These are phyloP conservation scores for Patagioenas fasciata DNA, from an alignment of 2,113 vertebrate genomes.

Conservation along the genomic window DNA sequence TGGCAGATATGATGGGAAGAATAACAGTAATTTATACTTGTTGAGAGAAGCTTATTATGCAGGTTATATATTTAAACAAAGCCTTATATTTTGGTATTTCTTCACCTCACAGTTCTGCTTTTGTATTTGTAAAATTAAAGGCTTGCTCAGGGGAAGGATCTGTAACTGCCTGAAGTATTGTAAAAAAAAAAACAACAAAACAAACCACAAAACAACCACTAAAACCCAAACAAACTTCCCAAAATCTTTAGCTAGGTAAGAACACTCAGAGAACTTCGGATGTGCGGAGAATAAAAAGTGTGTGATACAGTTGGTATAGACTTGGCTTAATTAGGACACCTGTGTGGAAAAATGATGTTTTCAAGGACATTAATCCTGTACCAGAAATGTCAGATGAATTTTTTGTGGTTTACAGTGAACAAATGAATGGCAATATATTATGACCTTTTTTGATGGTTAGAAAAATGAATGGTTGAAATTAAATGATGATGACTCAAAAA, in stretches of 20 bases:
- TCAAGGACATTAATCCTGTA: not conserved
- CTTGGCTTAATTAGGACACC: not conserved
- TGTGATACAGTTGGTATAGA: not conserved
- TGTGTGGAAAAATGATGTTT: not conserved
- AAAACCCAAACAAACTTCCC: not conserved
- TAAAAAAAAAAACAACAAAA: not conserved
- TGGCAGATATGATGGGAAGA: not conserved
- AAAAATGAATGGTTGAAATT: not conserved
- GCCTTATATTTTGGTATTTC: not conserved
- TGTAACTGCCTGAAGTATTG: not conserved
- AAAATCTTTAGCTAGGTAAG: not conserved
- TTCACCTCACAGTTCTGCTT: not conserved
- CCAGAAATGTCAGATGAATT: not conserved
- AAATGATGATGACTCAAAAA: not conserved
- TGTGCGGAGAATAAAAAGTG: not conserved
- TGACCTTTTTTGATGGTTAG: not conserved
- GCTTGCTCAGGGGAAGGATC: not conserved
- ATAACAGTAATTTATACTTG: not conserved
- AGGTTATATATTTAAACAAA: not conserved
- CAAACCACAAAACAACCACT: too few species aligned
- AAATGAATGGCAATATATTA: not conserved
- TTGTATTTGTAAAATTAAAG: not conserved
- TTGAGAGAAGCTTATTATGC: not conserved
- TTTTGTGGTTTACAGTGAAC: not conserved
- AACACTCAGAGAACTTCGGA: not conserved